These are phyloP conservation scores for Brassicogethes aeneus DNA, from an alignment of 2,888 invertebrate species.

Conservation along the genomic window DNA sequence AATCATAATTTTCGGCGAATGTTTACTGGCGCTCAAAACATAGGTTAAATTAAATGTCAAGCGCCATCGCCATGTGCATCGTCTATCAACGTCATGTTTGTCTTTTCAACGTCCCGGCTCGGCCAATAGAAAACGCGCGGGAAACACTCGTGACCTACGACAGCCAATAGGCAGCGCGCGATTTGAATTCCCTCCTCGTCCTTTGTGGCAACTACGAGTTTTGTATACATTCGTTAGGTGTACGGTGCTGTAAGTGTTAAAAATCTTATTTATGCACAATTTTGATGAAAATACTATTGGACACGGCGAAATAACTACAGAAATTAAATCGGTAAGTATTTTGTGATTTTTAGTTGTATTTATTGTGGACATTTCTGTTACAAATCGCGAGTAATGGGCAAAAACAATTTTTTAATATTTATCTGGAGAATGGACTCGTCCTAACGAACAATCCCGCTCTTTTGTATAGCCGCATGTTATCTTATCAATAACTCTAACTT, in stretches of 20 bases:
- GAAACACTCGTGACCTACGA: conserved; percentile 36
- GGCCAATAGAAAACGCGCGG: conserved; percentile 36
- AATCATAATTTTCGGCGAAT: conserved; percentile 2
- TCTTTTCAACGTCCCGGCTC: conserved; percentile 15
- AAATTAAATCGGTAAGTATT: conserved; percentile 61
- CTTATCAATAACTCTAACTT: conserved; percentile 15
- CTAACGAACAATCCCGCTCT: conserved; percentile 38
- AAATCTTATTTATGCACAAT: conserved; percentile 50
- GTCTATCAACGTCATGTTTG: conserved; percentile 19
- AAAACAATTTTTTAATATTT: conserved; percentile 20
- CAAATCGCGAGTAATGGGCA: conserved; percentile 23
- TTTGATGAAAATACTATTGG: conserved; percentile 59
- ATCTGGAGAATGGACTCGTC: conserved; percentile 35
- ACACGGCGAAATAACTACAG: conserved; percentile 56
- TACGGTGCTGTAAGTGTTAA: conserved; percentile 40
- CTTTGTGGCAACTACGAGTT: conserved; percentile 37
- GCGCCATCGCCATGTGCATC: conserved; percentile 30
- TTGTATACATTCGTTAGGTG: conserved; percentile 43
- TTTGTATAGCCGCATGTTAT: conserved; percentile 35
- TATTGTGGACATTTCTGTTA: conserved; percentile 35
- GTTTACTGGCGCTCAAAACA: conserved; percentile 13
- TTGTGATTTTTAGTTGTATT: conserved; percentile 21
- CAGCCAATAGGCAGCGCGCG: conserved; percentile 33
- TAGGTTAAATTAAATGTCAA: conserved; percentile 32
- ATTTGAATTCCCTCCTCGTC: conserved; percentile 43